Conservation (phyloP, 2,888 invertebrate species). For the Chymomyza procnemis region DNA sequence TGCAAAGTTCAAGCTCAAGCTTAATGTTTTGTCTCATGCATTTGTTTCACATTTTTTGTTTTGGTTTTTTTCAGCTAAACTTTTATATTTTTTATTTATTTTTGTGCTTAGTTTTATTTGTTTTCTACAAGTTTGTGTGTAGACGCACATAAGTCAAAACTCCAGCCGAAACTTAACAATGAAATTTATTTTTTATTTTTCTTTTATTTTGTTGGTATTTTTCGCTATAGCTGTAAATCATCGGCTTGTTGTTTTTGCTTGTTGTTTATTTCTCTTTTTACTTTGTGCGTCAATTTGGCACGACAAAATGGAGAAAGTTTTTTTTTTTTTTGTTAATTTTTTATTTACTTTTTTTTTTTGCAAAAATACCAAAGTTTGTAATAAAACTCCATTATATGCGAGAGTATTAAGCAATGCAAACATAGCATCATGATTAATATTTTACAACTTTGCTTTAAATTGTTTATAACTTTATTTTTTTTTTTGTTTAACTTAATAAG, state of each 20-base stretch:
- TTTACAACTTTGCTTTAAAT: neutral
- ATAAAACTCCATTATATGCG: conserved; percentile 49
- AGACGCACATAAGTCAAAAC: conserved; percentile 53
- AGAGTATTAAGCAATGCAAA: conserved; percentile 48
- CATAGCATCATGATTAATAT: conserved; percentile 31
- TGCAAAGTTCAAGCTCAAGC: conserved; percentile 54
- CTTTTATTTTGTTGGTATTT: conserved; percentile 20
- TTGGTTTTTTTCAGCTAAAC: no score
- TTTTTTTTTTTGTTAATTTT: conserved; percentile 25
- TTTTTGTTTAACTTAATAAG: neutral
- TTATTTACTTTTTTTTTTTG: conserved; percentile 20
- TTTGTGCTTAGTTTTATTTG: conserved; percentile 9
- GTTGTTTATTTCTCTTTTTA: conserved; percentile 36
- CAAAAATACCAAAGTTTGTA: conserved; percentile 44
- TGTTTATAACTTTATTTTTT: neutral
- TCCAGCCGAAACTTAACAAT: conserved; percentile 28
- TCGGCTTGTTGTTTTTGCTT: conserved; percentile 62
- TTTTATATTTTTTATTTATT: conserved; percentile 3
- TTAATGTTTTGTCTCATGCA: conserved; percentile 23
- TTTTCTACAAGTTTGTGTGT: conserved; percentile 28
- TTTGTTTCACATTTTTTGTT: conserved; percentile 11
- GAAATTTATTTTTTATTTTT: conserved; percentile 40
- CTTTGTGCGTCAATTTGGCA: conserved; percentile 61
- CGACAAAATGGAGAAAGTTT: conserved; percentile 69
- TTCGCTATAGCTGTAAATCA: conserved; percentile 61